Base-by-base conservation (phyloP, 2,113 vertebrate species). In the Tenrec ecaudatus region DNA sequence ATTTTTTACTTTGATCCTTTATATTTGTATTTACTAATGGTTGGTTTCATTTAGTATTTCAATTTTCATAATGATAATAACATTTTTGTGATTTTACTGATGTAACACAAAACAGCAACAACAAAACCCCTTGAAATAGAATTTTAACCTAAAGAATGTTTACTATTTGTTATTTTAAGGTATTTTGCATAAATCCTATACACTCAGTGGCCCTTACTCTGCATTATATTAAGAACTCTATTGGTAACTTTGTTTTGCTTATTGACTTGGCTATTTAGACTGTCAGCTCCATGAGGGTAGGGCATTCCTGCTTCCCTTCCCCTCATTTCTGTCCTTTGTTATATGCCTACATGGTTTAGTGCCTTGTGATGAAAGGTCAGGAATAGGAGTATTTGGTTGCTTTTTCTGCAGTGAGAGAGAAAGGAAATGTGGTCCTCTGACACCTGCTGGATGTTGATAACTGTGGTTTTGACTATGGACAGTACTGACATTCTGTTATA, bases 201-300 rank as follows among this genome's bases (percentile, higher is more conserved):
- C 33, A 64, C 89, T 60, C 4, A 73, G 12, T 88, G 33, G 23
- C 29, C 20, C 17, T 82, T 57, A 22, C 69, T 91, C n/a, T 94
- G 17, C 84, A 60, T 64, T 76, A 17, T 2, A 16, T 78, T 40
- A 40, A 40, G 40, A 82, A 22, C 84, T n/a, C 40, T 43, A 68
- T 11, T 57, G n/a, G 8, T 91, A 60, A 53, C 68, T 85, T 86
- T 84, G 36, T 86, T 75, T 33, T 90, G n/a, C 69, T 86, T 38
- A 76, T 14, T 86, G 80, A 88, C 53, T 75, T n/a, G 36, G 58
- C 17, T 9, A 57, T 38, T 89, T 92, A 92, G 96, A 93, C 22
- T 96, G 92, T 91, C 93, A 96, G 93, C 95, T 91, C 94, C 73
- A 9, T 31, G 93, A 95, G 95, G 43, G 88, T 90, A 95, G 92